Evolutionary conservation across 2,888 invertebrate genomes (phyloP), one percentile per base, ranked within the genome.

Genomic region (Drosophila anomelani): DNA sequence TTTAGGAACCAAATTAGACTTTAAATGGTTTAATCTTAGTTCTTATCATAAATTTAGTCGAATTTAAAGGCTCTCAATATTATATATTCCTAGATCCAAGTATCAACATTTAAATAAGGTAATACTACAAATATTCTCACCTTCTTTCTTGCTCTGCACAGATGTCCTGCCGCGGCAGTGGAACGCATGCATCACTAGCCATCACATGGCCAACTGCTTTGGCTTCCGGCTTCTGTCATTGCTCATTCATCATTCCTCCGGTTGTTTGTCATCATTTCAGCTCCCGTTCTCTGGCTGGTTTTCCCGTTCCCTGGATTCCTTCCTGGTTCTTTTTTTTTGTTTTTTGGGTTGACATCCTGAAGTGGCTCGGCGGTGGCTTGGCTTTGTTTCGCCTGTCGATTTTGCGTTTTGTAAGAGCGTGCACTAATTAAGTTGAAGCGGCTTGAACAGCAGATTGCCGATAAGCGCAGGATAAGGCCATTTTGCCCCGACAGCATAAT

Each of bases 361-460:
- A 84, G 86, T 49, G 83, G 69, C 70, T 74, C 46, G 34, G 38
- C 62, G 32, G 23, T 15, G 41, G 51, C 15, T 36, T 47, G 47
- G 69, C 76, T 76, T 79, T 79, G 69, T 79, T 76, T 53, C 51
- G 36, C 51, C 51, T 36, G 46, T 38, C 56, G 46, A 75, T 84
- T 84, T 87, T 81, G 77, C 49, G 56, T 57, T 57, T 77, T 82
- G 72, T 79, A 76, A 77, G 75, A 85, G 75, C 85, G 89, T 77
- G 89, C 87, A 80, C 85, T 85, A 85, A 85, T 85, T 85, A 80
- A 89, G 86, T 71, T 86, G 56, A 80, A 78, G 80, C 68, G 85
- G 60, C 58, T 71, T 71, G 41, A 55, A 62, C 80, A 76, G 76
- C 74, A 74, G 82, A 85, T 82, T 60, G 29, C 56, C 49, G 78